A percentile compares a stretch with the other conserved stretches of the same genome.
phyloP scores from a whole-genome alignment of 1,140 invertebrate species.

The Drosophila nikananu region DNA sequence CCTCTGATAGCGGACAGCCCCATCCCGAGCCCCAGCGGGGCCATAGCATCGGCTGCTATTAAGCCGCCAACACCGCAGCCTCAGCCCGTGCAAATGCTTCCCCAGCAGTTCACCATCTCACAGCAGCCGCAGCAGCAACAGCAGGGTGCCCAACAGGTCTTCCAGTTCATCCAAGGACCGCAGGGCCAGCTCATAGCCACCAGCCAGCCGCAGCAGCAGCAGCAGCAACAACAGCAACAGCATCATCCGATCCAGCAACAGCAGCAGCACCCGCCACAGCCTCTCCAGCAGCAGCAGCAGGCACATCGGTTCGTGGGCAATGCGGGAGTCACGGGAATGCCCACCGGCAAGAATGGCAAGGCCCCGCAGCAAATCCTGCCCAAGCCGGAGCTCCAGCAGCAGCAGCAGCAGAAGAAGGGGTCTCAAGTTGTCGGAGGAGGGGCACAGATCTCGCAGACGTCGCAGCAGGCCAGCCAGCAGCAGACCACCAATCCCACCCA shows the following conservation, averaged over 20 bases:
- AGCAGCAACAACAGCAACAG: constrained; percentile 35
- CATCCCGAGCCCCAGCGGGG: constrained; percentile 76
- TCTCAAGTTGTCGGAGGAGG: constrained; percentile 38
- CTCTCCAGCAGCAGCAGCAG: constrained; percentile 62
- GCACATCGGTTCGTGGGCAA: constrained; percentile 63
- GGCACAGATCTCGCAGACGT: constrained; percentile 74
- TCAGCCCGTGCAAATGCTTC: constrained; percentile 78
- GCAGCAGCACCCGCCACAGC: constrained; percentile 50
- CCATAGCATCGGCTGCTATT: constrained; percentile 75
- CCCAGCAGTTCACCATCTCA: constrained; percentile 79
- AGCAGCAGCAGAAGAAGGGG: constrained; percentile 54
- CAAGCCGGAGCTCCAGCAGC: constrained; percentile 65
- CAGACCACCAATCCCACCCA: constrained; percentile 57
- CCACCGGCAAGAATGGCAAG: constrained; percentile 71
- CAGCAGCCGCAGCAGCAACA: constrained; percentile 66
- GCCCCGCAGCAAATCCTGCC: constrained; percentile 81
- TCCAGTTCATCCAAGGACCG: constrained; percentile 83
- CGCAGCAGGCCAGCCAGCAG: constrained; percentile 68
- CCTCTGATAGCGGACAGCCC: constrained; percentile 84
- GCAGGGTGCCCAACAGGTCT: constrained; percentile 68
- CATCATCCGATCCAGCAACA: constrained; percentile 54
- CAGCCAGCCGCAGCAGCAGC: constrained; percentile 47
- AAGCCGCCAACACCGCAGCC: constrained; percentile 81
- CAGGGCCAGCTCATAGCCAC: constrained; percentile 82
- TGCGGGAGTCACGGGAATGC: constrained; percentile 55